Base-by-base conservation (phyloP, 2,113 vertebrate genomes). In the Probosciger aterrimus region DNA sequence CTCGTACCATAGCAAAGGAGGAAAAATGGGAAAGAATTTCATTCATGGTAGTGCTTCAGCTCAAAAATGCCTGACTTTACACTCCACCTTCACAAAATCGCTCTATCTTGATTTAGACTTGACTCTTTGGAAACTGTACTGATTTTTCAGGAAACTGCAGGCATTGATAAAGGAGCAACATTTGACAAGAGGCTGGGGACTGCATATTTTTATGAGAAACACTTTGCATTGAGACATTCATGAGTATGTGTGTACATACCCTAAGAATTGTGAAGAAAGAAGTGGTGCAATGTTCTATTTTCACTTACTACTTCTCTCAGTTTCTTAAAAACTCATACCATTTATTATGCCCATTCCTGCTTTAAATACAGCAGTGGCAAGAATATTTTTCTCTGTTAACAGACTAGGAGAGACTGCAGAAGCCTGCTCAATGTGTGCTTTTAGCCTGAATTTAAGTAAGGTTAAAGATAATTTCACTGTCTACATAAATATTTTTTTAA, bases 71-170 rank as follows among this genome's bases (percentile, higher is more conserved):
- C 57, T 79, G 60, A 46, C 25, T 74, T 92, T 46, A 60, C 33
- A 41, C 14, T 60, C 18, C 7, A 64, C 7, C 28, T 89, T 63
- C 50, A 75, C 1, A 1, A 62, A 91, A 87, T 47, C 79, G 10
- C 33, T 94, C 18, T 82, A 0, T 43, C 33, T 78, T 43, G 62
- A 60, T 70, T 52, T 84, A 87, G 35, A 60, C 35, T 60, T 50
- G 27, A 69, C 88, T 90, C 35, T 68, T 86, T 88, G 35, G 37
- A 87, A 87, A 76, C 20, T 14, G 13, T 5, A 4, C 31, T 60
- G 39, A 71, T 64, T 90, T 95, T 93, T 88, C 75, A 80, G 88
- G 75, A 85, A 90, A 76, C 0, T 6, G 18, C 14, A 73, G 30
- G 27, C 47, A 28, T 62, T 73, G 37, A 43, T 76, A 62, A 78